These are phyloP conservation scores for Gastracanthus pulcherrimus DNA, from an alignment of 2,888 invertebrate genomes.

Conservation along the genomic window DNA sequence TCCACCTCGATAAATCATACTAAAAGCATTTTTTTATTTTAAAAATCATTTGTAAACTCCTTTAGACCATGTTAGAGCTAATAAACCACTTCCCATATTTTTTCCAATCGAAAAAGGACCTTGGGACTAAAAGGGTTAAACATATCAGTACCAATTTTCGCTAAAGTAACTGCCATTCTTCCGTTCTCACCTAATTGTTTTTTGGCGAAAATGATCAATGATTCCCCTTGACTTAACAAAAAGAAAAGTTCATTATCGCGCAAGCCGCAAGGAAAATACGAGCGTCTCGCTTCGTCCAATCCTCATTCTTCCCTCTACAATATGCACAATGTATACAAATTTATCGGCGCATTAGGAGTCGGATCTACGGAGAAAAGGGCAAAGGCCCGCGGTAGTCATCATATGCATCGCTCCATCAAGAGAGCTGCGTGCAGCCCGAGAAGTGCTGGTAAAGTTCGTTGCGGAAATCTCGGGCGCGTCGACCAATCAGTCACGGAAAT, in stretches of 20 bases:
- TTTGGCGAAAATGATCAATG: background rate
- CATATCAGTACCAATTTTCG: no score
- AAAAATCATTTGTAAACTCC: no score
- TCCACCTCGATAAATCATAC: no score
- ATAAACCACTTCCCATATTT: no score
- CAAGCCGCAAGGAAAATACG: background rate
- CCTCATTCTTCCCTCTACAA: background rate
- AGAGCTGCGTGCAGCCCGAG: background rate
- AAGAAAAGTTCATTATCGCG: constrained; percentile 3
- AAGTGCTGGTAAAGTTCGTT: constrained; percentile 10
- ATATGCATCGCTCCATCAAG: no score
- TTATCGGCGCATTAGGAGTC: constrained; percentile 26
- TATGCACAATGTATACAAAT: constrained; percentile 7
- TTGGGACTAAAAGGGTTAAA: no score
- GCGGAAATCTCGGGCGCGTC: constrained; percentile 29
- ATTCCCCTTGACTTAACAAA: background rate
- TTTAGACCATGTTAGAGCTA: no score
- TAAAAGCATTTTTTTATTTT: no score
- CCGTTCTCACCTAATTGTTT: no score
- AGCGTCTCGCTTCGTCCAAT: background rate
- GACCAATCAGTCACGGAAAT: constrained; percentile 47
- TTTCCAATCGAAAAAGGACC: no score
- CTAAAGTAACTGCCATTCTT: no score
- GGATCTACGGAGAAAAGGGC: background rate
- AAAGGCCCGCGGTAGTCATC: no score